Evolutionary conservation across 2,888 invertebrate species (phyloP), one percentile per base, ranked within the genome.

Genomic region (Cyrtodaria siliqua): DNA sequence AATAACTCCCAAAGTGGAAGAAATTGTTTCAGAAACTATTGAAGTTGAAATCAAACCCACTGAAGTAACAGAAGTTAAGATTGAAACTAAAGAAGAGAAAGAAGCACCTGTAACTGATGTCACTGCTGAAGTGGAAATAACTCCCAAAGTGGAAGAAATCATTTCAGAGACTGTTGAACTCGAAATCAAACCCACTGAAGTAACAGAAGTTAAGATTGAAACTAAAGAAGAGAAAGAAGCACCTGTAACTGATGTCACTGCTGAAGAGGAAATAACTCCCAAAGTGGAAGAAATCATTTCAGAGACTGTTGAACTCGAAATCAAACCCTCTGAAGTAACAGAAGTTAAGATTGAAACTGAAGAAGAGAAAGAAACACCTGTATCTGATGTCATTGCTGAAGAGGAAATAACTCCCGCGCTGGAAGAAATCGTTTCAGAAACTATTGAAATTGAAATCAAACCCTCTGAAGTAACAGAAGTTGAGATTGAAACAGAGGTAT

Each of bases 381-480:
- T 50, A 12, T 12, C 59, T 47, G 59, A 57, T 24, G 33, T 59
- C 2, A 47, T 26, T 20, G 18, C 24, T 53, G 27, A 59, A 29
- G 23, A 20, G 12, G 67, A 47, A 57, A 16, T 72, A 20, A 64
- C 26, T 23, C 72, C 68, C 23, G 18, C 38, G 16, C 38, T 67
- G 44, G 60, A 55, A 47, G 62, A 64, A 53, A 29, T 59, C 8
- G 57, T 50, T 23, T 26, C 38, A 61, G 75, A 75, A 44, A 57
- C 52, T 3, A 59, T 61, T 61, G 60, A 62, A 24, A 52, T 69
- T 60, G 55, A 55, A 50, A 61, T 73, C 20, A 59, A 79, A 56
- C 14, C 42, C 8, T 42, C 27, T 2, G 75, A 67, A 6, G 44
- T 62, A 60, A 57, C 62, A 29, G 49, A 38, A 33, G 27, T 49